Percentiles rank a stretch among this genome's conserved stretches.
These are phyloP conservation scores for Tipula vernalis DNA, from an alignment of 2,888 invertebrate species.

Conservation along the genomic window DNA sequence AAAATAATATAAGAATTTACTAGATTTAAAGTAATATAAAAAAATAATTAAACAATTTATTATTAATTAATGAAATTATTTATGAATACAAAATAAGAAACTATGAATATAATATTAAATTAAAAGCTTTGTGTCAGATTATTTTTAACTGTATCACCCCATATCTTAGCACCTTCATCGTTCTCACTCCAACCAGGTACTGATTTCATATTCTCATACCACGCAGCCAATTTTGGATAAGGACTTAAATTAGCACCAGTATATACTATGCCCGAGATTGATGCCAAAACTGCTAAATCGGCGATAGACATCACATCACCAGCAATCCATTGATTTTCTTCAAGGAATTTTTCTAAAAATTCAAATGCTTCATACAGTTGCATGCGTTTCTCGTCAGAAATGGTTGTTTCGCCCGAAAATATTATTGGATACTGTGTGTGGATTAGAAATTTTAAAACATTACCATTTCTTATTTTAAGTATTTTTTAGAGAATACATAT, in stretches of 20 bases:
- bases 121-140: slow-evolving; percentile 30
- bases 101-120: background rate
- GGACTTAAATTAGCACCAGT: slow-evolving; percentile 16
- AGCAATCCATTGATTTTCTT: slow-evolving; percentile 31
- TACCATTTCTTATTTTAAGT: no score
- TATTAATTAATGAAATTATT: background rate
- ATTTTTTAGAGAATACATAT: no score
- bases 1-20: background rate
- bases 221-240: slow-evolving; percentile 24
- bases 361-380: slow-evolving; percentile 45
- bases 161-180: slow-evolving; percentile 43
- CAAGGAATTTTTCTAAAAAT: slow-evolving; percentile 26
- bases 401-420: slow-evolving; percentile 43
- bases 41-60: background rate
- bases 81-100: background rate
- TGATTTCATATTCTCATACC: slow-evolving; percentile 44
- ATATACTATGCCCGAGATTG: slow-evolving; percentile 27
- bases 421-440: slow-evolving; percentile 43
- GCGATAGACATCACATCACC: slow-evolving; percentile 36
- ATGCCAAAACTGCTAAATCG: slow-evolving; percentile 33
- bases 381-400: slow-evolving; percentile 40
- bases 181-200: slow-evolving; percentile 48
- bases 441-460: no score
- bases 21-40: background rate
- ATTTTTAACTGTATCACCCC: slow-evolving; percentile 44